Evolutionary conservation across 2,888 invertebrate genomes (phyloP).

Genomic region (Drosophila buzzatii): DNA sequence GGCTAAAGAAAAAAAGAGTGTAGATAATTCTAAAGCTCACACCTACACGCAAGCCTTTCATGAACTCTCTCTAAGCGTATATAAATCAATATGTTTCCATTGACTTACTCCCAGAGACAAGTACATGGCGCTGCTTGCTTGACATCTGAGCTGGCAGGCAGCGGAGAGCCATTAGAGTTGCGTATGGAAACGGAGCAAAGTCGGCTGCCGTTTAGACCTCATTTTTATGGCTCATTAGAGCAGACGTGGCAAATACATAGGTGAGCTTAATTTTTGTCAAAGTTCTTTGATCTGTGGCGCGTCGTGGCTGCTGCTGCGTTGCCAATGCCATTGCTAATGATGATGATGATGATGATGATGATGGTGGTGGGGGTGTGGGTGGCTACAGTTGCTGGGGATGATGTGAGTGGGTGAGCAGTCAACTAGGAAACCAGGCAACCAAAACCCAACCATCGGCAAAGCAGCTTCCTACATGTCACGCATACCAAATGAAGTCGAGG

Average conservation of each 20-base stretch:
- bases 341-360: conserved; percentile 37
- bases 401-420: conserved; percentile 26
- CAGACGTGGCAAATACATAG: conserved; percentile 73
- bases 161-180: conserved; percentile 46
- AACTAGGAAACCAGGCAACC: conserved; percentile 33
- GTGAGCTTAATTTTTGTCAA: conserved; percentile 66
- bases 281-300: conserved; percentile 68
- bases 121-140: neutral
- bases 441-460: conserved; percentile 57
- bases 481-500: conserved; percentile 69
- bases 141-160: conserved; percentile 36
- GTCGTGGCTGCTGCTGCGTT: conserved; percentile 16
- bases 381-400: neutral
- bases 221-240: conserved; percentile 80
- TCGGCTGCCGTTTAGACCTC: conserved; percentile 53
- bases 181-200: conserved; percentile 20
- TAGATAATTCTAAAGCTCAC: neutral
- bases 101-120: neutral
- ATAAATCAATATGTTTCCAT: neutral
- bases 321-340: conserved; percentile 29
- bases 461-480: conserved; percentile 68
- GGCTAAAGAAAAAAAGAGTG: no score
- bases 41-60: neutral
- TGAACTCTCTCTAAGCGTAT: neutral
- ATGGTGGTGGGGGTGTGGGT: neutral